Conservation (phyloP, 2,113 vertebrate genomes). For the Hemichromis elongatus region DNA sequence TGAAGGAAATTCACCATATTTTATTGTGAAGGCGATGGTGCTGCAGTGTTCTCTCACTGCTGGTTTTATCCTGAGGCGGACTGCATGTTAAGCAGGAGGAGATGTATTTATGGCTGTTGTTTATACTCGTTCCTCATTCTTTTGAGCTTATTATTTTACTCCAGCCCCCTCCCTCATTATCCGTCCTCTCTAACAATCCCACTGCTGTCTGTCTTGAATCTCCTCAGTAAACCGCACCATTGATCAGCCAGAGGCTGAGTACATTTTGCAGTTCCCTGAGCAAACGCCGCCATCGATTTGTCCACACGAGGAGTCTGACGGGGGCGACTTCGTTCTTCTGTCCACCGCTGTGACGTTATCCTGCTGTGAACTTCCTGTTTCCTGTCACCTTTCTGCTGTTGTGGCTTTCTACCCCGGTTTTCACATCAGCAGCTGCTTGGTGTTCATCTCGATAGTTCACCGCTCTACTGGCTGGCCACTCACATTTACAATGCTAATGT, state of each 20-base stretch:
- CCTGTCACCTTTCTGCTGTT: neutral
- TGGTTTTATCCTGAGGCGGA: neutral
- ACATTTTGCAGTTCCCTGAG: slow-evolving; percentile 16
- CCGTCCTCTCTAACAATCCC: neutral
- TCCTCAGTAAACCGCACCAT: slow-evolving; percentile 11
- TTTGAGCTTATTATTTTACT: neutral
- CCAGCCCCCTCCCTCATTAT: neutral
- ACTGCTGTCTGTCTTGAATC: neutral
- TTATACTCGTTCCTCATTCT: neutral
- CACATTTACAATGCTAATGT: slow-evolving; percentile 45
- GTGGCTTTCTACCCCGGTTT: neutral
- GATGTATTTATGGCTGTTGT: neutral
- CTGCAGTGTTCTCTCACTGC: neutral
- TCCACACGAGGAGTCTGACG: neutral
- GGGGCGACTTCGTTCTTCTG: neutral
- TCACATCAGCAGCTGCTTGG: neutral
- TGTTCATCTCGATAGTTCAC: neutral
- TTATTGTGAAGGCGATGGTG: neutral
- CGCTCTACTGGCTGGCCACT: neutral
- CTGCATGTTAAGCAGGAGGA: neutral
- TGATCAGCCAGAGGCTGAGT: slow-evolving; percentile 19
- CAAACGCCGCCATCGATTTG: slow-evolving; percentile 39
- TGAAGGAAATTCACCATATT: neutral
- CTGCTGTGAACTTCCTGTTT: slow-evolving; percentile 1
- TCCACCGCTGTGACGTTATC: neutral